phyloP scores from a whole-genome alignment of 2,797 vertebrate genomes.

The Menidia menidia region DNA sequence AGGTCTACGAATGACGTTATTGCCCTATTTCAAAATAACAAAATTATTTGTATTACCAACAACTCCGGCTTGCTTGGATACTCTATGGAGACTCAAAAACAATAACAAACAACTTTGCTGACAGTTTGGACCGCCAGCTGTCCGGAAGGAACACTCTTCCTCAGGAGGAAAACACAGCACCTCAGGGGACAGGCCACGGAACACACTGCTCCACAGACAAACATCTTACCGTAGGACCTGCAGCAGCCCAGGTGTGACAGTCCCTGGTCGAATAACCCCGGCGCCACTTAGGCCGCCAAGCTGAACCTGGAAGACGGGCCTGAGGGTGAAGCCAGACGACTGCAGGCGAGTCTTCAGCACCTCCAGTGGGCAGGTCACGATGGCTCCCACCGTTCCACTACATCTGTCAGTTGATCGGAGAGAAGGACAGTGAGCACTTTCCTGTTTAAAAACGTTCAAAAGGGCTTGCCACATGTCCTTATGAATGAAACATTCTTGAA shows the following conservation, averaged over 20 bases:
- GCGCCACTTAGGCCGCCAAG: slow-evolving; percentile 91
- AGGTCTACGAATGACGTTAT: background rate
- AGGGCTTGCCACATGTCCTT: background rate
- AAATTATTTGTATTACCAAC: background rate
- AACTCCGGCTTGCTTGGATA: background rate
- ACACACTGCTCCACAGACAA: background rate
- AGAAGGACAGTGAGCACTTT: background rate
- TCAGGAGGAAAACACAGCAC: slow-evolving; percentile 18
- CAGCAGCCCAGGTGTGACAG: slow-evolving; percentile 89
- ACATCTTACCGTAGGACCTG: slow-evolving; percentile 91
- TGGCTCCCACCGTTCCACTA: slow-evolving; percentile 95
- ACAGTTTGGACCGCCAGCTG: slow-evolving; percentile 4
- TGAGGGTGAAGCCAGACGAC: slow-evolving; percentile 90
- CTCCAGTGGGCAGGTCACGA: slow-evolving; percentile 95
- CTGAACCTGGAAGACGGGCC: slow-evolving; percentile 92
- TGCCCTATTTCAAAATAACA: background rate
- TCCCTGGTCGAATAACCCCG: slow-evolving; percentile 89
- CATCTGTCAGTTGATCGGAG: slow-evolving; percentile 82
- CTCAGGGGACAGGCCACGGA: background rate
- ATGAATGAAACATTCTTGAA: background rate
- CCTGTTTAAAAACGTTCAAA: background rate
- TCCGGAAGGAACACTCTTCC: slow-evolving; percentile 20
- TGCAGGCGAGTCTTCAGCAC: slow-evolving; percentile 96
- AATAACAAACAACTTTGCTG: background rate
- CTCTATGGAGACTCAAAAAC: background rate